Conservation (phyloP, 2,113 vertebrate species). For the Epinephelus fuscoguttatus region DNA sequence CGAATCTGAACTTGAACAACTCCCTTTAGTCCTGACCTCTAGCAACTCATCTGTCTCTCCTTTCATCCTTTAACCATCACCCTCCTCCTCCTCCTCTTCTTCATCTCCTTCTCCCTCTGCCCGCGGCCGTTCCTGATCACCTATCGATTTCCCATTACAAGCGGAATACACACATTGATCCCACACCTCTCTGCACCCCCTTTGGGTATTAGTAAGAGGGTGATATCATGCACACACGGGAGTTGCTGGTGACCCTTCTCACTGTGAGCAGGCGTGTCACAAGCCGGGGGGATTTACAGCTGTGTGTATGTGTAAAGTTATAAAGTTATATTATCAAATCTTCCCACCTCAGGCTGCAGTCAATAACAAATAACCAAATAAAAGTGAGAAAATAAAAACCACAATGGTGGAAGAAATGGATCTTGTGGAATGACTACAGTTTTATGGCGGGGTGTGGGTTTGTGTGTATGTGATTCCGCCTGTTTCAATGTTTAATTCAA, state of each 20-base stretch:
- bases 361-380: slow-evolving; percentile 72
- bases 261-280: slow-evolving; percentile 3
- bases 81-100: background rate
- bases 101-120: slow-evolving; percentile 6
- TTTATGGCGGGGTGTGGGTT: slow-evolving; percentile 23
- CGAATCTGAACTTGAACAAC: slow-evolving; percentile 50
- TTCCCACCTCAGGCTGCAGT: slow-evolving; percentile 48
- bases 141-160: slow-evolving; percentile 80
- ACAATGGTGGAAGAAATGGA: slow-evolving; percentile 59
- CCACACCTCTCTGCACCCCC: slow-evolving; percentile 45
- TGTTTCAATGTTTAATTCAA: slow-evolving; percentile 68
- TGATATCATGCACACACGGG: slow-evolving; percentile 48
- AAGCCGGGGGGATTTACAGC: background rate
- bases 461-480: slow-evolving; percentile 22
- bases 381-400: slow-evolving; percentile 63
- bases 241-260: slow-evolving; percentile 22
- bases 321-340: slow-evolving; percentile 57
- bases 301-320: slow-evolving; percentile 13
- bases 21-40: slow-evolving; percentile 67
- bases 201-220: slow-evolving; percentile 41
- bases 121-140: slow-evolving; percentile 61
- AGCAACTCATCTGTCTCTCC: slow-evolving; percentile 57
- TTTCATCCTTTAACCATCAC: slow-evolving; percentile 50
- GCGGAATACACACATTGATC: slow-evolving; percentile 76
- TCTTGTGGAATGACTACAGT: slow-evolving; percentile 37